These are phyloP conservation scores for Pavo muticus DNA, from an alignment of 2,113 vertebrate genomes.

Conservation along the genomic window DNA sequence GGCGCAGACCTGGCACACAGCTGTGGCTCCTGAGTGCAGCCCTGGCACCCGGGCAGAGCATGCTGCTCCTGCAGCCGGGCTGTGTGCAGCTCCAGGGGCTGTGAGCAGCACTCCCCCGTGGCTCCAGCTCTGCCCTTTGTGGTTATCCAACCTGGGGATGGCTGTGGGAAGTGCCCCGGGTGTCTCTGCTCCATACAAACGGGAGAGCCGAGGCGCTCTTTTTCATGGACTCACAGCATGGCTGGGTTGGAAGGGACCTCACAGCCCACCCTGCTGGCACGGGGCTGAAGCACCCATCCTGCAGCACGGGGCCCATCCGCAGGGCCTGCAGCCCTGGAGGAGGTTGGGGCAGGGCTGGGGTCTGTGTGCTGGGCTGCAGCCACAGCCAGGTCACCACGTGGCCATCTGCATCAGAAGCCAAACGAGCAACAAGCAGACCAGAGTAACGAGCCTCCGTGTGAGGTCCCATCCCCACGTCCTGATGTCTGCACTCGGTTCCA, in stretches of 20 bases:
- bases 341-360: background rate
- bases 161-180: background rate
- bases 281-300: background rate
- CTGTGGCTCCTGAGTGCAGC: background rate
- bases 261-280: background rate
- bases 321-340: background rate
- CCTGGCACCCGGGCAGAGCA: rapidly evolving
- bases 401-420: background rate
- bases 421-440: background rate
- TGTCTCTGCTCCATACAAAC: background rate
- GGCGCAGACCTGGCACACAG: background rate
- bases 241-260: background rate
- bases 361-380: background rate
- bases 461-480: background rate
- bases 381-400: background rate
- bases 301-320: background rate
- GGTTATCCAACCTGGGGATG: background rate
- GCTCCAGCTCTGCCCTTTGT: background rate
- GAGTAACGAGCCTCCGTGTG: rapidly evolving
- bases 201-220: background rate
- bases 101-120: too few relatives aligned
- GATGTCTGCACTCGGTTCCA: background rate
- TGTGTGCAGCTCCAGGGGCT: background rate
- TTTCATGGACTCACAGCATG: too few relatives aligned
- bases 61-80: too few relatives aligned